Conservation (phyloP, 1,140 invertebrate genomes). For the Acromyrmex charruanus region DNA sequence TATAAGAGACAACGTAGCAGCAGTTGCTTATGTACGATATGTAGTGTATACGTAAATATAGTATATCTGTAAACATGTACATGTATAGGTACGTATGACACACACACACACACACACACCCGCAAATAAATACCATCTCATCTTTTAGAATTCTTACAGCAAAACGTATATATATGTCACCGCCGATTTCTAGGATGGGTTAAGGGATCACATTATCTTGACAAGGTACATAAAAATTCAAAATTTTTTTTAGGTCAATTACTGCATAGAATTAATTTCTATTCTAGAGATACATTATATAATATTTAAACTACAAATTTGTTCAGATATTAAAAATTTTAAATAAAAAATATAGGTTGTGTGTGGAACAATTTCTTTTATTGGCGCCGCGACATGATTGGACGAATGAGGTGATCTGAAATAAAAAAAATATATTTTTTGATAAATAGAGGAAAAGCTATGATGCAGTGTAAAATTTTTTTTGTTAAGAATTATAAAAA, state of each 20-base stretch:
- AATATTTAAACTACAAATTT: background rate
- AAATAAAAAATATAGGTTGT: background rate
- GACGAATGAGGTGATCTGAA: too few species aligned
- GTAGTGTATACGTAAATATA: background rate
- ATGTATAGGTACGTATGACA: background rate
- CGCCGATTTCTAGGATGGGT: background rate
- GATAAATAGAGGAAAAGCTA: too few species aligned
- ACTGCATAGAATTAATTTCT: background rate
- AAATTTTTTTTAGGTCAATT: background rate
- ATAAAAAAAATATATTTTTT: too few species aligned
- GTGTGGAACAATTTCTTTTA: too few species aligned
- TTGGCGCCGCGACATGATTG: too few species aligned
- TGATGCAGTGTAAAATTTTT: too few species aligned
- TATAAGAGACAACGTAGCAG: constrained; percentile 55
- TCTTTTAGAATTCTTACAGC: background rate
- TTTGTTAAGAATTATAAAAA: too few species aligned
- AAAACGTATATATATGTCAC: background rate
- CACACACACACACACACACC: background rate
- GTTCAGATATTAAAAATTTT: background rate
- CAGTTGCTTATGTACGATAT: background rate
- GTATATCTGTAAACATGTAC: too few species aligned
- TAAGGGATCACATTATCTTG: background rate
- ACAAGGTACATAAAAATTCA: background rate
- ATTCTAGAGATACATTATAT: background rate
- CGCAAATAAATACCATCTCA: constrained; percentile 14